phyloP scores from a whole-genome alignment of 2,113 vertebrate species.

The Zosterops pallidus region DNA sequence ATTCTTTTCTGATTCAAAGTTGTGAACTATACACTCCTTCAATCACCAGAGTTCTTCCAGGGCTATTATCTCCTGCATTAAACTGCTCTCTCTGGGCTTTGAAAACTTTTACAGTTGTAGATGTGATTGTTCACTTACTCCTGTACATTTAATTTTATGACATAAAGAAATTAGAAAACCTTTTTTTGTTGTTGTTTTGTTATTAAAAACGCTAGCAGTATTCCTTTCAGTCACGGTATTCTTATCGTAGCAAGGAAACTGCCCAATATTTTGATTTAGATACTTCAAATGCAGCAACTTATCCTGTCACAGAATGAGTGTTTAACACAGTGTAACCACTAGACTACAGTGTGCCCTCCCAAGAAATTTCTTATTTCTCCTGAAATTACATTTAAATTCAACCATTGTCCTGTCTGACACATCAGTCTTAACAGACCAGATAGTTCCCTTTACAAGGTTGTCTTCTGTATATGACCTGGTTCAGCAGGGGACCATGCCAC shows the following conservation, averaged over 20 bases:
- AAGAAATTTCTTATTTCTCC: neutral
- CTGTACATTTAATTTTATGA: neutral
- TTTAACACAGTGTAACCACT: neutral
- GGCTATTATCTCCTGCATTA: accelerated
- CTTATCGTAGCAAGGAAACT: neutral
- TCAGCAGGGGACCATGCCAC: neutral
- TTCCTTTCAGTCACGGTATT: neutral
- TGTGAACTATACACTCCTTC: neutral
- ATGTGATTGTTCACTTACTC: neutral
- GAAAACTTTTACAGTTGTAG: neutral
- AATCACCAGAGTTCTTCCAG: neutral
- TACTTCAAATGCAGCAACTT: neutral
- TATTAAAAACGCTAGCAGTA: neutral
- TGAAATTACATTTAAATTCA: neutral
- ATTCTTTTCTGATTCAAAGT: neutral
- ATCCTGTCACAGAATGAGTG: neutral
- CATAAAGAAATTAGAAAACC: neutral
- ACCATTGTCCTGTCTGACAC: neutral
- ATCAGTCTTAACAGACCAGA: neutral
- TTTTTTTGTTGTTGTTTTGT: neutral
- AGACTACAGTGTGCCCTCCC: neutral
- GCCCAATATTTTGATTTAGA: neutral
- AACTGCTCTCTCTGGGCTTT: neutral
- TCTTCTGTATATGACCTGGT: neutral
- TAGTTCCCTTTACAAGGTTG: neutral